Evolutionary conservation across 2,113 vertebrate species (phyloP).

Genomic region (Indri indri): DNA sequence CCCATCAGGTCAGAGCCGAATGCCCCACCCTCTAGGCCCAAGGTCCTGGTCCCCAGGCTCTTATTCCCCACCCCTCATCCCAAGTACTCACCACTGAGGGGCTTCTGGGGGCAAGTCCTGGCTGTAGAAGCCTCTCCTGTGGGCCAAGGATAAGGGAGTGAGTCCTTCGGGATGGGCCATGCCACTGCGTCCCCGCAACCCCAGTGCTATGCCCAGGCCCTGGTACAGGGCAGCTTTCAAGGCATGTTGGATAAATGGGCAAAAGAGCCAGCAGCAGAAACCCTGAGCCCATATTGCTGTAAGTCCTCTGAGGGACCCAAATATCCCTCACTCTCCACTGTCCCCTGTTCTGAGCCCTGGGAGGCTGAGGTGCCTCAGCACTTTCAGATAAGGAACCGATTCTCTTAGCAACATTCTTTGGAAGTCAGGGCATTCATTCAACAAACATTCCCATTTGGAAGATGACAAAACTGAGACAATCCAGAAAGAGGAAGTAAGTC

Average conservation of each 20-base stretch:
- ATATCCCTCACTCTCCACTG: neutral
- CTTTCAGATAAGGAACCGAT: neutral
- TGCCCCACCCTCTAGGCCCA: neutral
- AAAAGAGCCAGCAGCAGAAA: neutral
- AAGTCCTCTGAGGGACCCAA: neutral
- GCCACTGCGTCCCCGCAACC: neutral
- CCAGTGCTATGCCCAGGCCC: neutral
- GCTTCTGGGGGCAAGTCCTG: conserved; percentile 46
- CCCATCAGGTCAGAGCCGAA: neutral
- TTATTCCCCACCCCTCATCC: neutral
- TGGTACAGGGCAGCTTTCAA: neutral
- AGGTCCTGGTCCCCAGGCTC: neutral
- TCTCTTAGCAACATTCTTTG: neutral
- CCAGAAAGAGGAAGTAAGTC: neutral
- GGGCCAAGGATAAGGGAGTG: conserved; percentile 4
- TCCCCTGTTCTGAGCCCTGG: neutral
- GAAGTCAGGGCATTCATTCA: neutral
- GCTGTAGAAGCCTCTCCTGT: conserved; percentile 51
- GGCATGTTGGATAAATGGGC: neutral
- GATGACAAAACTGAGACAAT: neutral
- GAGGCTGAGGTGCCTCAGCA: neutral
- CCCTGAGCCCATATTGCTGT: neutral
- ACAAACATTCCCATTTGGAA: neutral
- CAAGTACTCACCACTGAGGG: conserved; percentile 52
- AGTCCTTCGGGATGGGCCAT: neutral